phyloP scores from a whole-genome alignment of 2,888 invertebrate species.

The Seladonia tumulorum region DNA sequence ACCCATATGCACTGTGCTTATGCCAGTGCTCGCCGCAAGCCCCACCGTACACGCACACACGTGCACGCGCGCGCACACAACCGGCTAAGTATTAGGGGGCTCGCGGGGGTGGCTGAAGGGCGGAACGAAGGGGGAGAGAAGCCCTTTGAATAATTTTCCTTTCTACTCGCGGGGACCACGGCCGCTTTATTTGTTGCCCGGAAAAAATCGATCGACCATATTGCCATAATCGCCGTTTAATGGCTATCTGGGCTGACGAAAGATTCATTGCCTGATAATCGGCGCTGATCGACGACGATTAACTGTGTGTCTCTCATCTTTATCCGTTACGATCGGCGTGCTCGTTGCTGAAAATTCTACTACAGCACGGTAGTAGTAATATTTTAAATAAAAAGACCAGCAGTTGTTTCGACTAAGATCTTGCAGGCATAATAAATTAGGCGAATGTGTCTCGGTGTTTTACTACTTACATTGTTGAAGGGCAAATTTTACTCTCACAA shows the following conservation, averaged over 20 bases:
- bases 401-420: no score
- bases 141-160: constrained; percentile 72
- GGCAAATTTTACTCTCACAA: not conserved
- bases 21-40: constrained; percentile 59
- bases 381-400: no score
- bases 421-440: no score
- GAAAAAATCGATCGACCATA: constrained; percentile 62
- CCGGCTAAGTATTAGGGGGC: constrained; percentile 49
- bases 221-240: constrained; percentile 55
- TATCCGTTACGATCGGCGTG: not conserved
- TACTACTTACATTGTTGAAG: not conserved
- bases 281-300: constrained; percentile 6
- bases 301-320: not conserved
- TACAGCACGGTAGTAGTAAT: no score
- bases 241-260: constrained; percentile 19
- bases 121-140: constrained; percentile 38
- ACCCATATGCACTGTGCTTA: constrained; percentile 71
- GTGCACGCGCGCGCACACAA: constrained; percentile 19
- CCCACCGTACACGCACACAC: not conserved
- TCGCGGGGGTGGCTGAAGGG: constrained; percentile 19
- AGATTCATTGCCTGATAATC: constrained; percentile 1
- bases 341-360: no score
- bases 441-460: not conserved
- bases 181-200: constrained; percentile 61
- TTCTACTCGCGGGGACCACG: constrained; percentile 29